Evolutionary conservation across 2,113 vertebrate species (phyloP), one percentile per base, ranked within the genome.

Genomic region (Aplodontia rufa): DNA sequence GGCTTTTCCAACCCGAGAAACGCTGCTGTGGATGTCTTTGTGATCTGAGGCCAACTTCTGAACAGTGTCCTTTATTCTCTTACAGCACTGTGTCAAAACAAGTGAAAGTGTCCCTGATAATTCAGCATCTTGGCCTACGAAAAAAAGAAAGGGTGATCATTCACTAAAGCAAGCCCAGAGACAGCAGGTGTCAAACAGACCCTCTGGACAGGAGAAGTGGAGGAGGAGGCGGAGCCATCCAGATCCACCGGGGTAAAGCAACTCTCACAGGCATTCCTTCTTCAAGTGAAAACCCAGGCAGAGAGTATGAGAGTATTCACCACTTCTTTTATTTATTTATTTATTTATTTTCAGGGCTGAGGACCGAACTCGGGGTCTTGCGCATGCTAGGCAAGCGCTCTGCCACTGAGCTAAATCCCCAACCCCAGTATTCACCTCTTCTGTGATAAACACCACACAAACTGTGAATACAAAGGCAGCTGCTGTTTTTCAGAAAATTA

Each of bases 11-110:
- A 99, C 99, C 76, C 99, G 94, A 94, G 99, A 99, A 26, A 99
- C 99, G 0, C 99, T 99, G 98, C 99, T 99, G 97, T 99, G 99
- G 91, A 99, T 99, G 97, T 99, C 99, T 96, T 99, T 99, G 95
- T 99, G 99, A 94, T 99, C 99, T 0, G 99, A 99, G 53, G 99
- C 99, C 98, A 99, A 96, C 88, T 99, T 99, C 0, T 99, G 99
- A 89, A 99, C 99, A 9, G 99, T 99, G 93, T 99, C 99, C 97
- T 99, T 99, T 98, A 99, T 99, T 97, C 99, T 98, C 95, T 99
- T 99, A 97, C 99, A 99, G 95, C 99, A 99, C 83, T 99, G 99
- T 0, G 99, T 99, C 97, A 99, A 98, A 87, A 99, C 99, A 93
- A 99, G 99, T 5, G 99, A 99, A 96, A 99, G 98, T 3, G 99